A percentile compares a stretch with the other conserved stretches of the same genome.
Conservation (phyloP, 2,797 vertebrate species). For the Cirrhinus molitorella region DNA sequence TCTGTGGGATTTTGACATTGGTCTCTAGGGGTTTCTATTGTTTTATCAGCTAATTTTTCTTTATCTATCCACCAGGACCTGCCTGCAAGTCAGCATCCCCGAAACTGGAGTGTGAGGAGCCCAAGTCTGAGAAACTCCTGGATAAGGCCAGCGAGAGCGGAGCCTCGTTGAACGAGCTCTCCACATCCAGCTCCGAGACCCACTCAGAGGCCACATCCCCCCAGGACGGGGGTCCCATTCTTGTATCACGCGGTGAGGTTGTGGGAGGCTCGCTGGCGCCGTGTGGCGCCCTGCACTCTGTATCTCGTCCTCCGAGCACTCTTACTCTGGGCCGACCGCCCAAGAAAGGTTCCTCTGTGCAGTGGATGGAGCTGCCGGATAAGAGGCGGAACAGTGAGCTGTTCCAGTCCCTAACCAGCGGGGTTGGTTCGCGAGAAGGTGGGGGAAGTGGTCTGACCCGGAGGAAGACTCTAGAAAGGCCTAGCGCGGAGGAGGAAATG, state of each 20-base stretch:
- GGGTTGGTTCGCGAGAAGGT: conserved; percentile 69
- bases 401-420: conserved; percentile 88
- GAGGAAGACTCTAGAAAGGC: conserved; percentile 86
- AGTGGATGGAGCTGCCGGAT: conserved; percentile 86
- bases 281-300: conserved; percentile 74
- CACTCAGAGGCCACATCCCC: conserved; percentile 86
- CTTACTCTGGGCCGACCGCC: conserved; percentile 86
- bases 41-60: conserved; percentile 19
- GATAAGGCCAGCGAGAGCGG: conserved; percentile 91
- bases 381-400: conserved; percentile 92
- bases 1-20: conserved; percentile 24
- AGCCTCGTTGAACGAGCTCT: conserved; percentile 87
- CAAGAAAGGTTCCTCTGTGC: conserved; percentile 83
- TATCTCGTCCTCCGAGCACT: conserved; percentile 83
- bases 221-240: conserved; percentile 77
- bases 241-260: conserved; percentile 53
- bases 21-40: conserved; percentile 21
- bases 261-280: conserved; percentile 59
- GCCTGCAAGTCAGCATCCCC: conserved; percentile 79
- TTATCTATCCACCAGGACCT: conserved; percentile 75
- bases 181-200: conserved; percentile 89
- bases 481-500: conserved; percentile 89
- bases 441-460: conserved; percentile 85
- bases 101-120: conserved; percentile 83
- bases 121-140: conserved; percentile 80